These are phyloP conservation scores for Galerucella nymphaeae DNA, from an alignment of 2,888 invertebrate genomes.

Conservation along the genomic window DNA sequence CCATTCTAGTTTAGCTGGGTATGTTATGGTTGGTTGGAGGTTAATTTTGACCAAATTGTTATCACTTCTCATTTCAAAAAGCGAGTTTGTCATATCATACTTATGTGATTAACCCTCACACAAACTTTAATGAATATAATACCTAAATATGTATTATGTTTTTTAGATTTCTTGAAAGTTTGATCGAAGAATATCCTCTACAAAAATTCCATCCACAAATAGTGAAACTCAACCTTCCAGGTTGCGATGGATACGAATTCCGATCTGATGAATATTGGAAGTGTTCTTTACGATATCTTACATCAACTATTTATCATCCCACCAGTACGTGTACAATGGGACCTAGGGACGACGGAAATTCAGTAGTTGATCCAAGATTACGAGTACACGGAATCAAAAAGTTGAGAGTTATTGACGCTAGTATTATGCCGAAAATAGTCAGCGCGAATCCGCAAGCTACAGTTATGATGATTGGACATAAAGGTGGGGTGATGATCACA, in stretches of 20 bases:
- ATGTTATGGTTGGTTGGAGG: too few relatives aligned
- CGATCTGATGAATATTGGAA: constrained; percentile 67
- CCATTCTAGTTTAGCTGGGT: too few relatives aligned
- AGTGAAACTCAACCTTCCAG: constrained; percentile 60
- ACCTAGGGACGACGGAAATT: constrained; percentile 65
- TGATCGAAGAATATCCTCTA: constrained; percentile 64
- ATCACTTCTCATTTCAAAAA: too few relatives aligned
- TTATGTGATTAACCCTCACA: too few relatives aligned
- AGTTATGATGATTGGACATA: constrained; percentile 65
- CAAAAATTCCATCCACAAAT: constrained; percentile 59
- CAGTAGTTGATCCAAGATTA: constrained; percentile 75
- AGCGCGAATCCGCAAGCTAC: constrained; percentile 71
- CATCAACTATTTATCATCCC: constrained; percentile 54
- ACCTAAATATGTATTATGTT: background rate
- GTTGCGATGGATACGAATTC: constrained; percentile 60
- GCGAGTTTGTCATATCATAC: too few relatives aligned
- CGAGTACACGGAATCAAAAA: constrained; percentile 74
- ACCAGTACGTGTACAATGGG: constrained; percentile 45
- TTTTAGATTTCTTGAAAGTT: constrained; percentile 57
- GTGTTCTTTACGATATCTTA: constrained; percentile 62
- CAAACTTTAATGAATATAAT: too few relatives aligned
- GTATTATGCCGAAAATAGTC: constrained; percentile 79
- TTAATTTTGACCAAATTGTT: too few relatives aligned
- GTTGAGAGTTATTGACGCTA: constrained; percentile 81
- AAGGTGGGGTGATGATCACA: constrained; percentile 66